A percentile compares a stretch with the other conserved stretches of the same genome.
These are phyloP conservation scores for Rhyacophila evoluta DNA, from an alignment of 2,888 invertebrate species.

Conservation along the genomic window DNA sequence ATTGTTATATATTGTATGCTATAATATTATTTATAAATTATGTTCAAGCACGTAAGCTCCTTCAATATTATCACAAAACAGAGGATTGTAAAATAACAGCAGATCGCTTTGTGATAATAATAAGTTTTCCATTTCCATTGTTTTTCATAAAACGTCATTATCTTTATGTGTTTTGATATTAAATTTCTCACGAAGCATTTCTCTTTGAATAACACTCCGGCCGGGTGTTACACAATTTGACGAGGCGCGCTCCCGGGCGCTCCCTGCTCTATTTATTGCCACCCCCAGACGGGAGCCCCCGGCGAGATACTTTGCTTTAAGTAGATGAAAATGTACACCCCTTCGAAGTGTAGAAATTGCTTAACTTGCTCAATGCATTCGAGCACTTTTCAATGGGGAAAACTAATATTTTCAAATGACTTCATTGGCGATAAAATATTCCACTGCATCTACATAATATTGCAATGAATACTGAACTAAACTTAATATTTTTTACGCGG, in stretches of 20 bases:
- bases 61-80: background rate
- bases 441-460: background rate
- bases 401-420: background rate
- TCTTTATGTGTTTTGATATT: slow-evolving; percentile 15
- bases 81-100: too few species aligned
- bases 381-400: background rate
- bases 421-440: background rate
- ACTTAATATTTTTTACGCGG: too few species aligned
- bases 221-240: slow-evolving; percentile 16
- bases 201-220: slow-evolving; percentile 20
- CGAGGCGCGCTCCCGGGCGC: slow-evolving; percentile 16
- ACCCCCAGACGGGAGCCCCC: slow-evolving; percentile 23
- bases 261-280: slow-evolving; percentile 25
- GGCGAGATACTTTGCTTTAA: slow-evolving; percentile 29
- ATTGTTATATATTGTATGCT: too few species aligned
- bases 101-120: background rate
- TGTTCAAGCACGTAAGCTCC: too few species aligned
- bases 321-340: slow-evolving; percentile 36
- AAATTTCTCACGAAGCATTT: slow-evolving; percentile 13
- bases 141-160: slow-evolving; percentile 15
- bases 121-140: slow-evolving; percentile 15
- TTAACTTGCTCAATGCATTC: background rate
- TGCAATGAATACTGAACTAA: too few species aligned
- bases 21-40: too few species aligned
- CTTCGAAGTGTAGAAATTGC: background rate